Percentiles rank a stretch among this genome's conserved stretches.
phyloP scores from a whole-genome alignment of 2,797 vertebrate genomes.

The Alouatta caraya region DNA sequence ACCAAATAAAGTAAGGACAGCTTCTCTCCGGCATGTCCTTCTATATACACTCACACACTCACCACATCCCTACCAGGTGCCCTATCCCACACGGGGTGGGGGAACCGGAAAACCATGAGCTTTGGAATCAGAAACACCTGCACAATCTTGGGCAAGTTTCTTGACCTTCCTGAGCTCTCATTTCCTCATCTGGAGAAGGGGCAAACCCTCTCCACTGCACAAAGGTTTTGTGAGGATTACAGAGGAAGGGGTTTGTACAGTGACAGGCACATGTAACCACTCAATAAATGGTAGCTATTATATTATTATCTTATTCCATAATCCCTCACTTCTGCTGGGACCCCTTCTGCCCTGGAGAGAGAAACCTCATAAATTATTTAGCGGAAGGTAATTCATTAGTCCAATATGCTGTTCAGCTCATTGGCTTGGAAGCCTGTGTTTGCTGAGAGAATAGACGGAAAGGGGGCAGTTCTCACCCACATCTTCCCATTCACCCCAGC shows the following conservation, averaged over 20 bases:
- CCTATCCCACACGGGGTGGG: fast-evolving
- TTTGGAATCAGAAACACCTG: not conserved
- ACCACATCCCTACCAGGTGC: not conserved
- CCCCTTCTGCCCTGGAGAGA: not conserved
- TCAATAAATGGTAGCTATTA: not conserved
- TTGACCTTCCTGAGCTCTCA: not conserved
- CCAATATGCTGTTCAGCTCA: fast-evolving
- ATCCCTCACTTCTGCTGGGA: not conserved
- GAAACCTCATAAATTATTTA: not conserved
- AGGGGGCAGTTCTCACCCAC: not conserved
- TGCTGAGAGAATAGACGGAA: not conserved
- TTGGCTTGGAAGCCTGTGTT: not conserved
- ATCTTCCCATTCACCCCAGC: not conserved
- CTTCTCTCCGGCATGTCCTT: not conserved
- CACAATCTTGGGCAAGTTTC: not conserved
- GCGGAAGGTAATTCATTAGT: not conserved
- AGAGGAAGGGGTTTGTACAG: not conserved
- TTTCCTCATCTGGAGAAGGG: not conserved
- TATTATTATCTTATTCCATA: not conserved
- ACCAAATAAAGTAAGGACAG: fast-evolving
- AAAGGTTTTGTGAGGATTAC: not conserved
- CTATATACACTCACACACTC: not conserved
- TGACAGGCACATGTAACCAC: not conserved
- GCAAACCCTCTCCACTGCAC: not conserved
- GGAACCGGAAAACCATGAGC: not conserved